phyloP scores from a whole-genome alignment of 2,888 invertebrate species.

The Amblyjoppa fuscipennis region DNA sequence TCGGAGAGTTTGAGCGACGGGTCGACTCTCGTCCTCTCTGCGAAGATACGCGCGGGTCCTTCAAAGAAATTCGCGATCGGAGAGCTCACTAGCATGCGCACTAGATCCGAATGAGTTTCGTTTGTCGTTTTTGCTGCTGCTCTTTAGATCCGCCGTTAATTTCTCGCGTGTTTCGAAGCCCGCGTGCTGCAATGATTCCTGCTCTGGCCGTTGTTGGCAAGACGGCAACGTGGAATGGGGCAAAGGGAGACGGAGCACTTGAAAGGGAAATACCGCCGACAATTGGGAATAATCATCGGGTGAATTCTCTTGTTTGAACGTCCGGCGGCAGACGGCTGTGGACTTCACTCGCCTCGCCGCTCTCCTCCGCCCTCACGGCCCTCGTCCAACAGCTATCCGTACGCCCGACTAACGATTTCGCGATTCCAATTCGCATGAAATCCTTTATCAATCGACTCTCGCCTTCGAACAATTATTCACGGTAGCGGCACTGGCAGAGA shows the following conservation, averaged over 20 bases:
- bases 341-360: constrained; percentile 41
- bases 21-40: background rate
- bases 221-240: background rate
- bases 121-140: too few relatives aligned
- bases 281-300: constrained; percentile 64
- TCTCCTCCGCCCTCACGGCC: background rate
- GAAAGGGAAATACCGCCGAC: constrained; percentile 55
- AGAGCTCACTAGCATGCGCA: background rate
- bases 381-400: constrained; percentile 61
- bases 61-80: background rate
- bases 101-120: background rate
- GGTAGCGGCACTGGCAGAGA: constrained; percentile 48
- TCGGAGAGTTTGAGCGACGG: too few relatives aligned
- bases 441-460: constrained; percentile 74
- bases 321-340: constrained; percentile 37
- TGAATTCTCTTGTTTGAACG: constrained; percentile 57
- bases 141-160: too few relatives aligned
- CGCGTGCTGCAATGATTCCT: background rate
- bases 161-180: too few relatives aligned
- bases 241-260: constrained; percentile 35
- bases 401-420: constrained; percentile 72
- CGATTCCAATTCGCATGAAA: constrained; percentile 77
- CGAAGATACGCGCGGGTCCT: background rate
- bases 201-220: background rate
- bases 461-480: constrained; percentile 72